Evolutionary conservation across 2,888 invertebrate genomes (phyloP).

Genomic region (Odontothrips loti): DNA sequence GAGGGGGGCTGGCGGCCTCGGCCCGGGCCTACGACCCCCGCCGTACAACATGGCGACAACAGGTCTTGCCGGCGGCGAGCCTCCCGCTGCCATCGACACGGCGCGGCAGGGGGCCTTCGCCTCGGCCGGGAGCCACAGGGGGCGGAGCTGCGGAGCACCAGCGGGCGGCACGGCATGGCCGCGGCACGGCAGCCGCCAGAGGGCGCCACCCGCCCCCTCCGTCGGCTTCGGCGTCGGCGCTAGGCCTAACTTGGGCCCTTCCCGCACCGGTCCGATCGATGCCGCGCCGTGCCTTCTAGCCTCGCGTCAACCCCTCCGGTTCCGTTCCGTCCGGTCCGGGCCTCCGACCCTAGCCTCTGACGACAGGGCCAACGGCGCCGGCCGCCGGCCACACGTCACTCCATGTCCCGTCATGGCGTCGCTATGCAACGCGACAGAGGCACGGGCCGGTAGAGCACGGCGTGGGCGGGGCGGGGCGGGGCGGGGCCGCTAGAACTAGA

Average conservation of each 20-base stretch:
- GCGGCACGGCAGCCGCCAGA: background rate
- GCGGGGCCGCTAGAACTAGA: no score
- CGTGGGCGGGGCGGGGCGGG: no score
- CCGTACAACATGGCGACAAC: background rate
- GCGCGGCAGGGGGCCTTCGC: background rate
- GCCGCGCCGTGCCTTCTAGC: no score
- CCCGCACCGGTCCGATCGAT: no score
- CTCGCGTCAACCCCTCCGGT: background rate
- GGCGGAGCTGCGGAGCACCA: no score
- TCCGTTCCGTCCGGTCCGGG: background rate
- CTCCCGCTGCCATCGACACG: background rate
- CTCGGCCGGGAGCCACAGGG: background rate
- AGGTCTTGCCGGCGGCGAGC: background rate
- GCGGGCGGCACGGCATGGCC: background rate
- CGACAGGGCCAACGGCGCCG: background rate
- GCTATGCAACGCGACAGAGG: no score
- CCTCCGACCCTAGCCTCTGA: no score
- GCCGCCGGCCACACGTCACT: background rate
- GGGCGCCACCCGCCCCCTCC: no score
- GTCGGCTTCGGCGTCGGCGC: no score
- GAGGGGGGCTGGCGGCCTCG: background rate
- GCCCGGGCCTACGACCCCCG: background rate
- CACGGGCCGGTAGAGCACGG: no score
- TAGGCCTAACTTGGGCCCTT: no score
- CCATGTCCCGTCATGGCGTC: no score